Conservation (phyloP, 2,888 invertebrate genomes). For the Temnothorax ravouxi region DNA sequence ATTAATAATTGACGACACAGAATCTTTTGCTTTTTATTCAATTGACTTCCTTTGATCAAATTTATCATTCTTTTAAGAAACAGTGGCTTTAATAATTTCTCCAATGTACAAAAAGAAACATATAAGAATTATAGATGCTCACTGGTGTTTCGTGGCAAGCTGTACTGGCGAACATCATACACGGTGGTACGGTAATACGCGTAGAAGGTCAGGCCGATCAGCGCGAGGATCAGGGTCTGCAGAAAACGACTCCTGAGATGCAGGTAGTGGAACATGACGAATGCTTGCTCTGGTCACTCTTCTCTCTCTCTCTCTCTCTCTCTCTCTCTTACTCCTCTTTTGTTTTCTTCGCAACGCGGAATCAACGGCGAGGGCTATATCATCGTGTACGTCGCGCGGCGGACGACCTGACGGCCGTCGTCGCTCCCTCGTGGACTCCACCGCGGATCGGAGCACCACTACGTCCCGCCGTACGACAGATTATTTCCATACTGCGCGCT, state of each 20-base stretch:
- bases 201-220: slow-evolving; percentile 82
- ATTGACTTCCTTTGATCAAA: background rate
- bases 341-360: background rate
- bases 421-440: slow-evolving; percentile 42
- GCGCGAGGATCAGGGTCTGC: slow-evolving; percentile 81
- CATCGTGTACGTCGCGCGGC: slow-evolving; percentile 12
- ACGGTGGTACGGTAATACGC: slow-evolving; percentile 82
- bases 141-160: slow-evolving; percentile 75
- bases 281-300: slow-evolving; percentile 23
- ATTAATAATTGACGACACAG: background rate
- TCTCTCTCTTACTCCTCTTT: slow-evolving; percentile 12
- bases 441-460: slow-evolving; percentile 21
- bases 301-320: slow-evolving; percentile 22
- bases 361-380: slow-evolving; percentile 7
- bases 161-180: slow-evolving; percentile 78
- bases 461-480: slow-evolving; percentile 32
- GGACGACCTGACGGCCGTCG: slow-evolving; percentile 46
- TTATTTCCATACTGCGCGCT: slow-evolving; percentile 69
- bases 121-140: slow-evolving; percentile 65
- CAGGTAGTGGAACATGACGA: slow-evolving; percentile 78
- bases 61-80: background rate
- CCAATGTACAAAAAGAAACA: background rate
- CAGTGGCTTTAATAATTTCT: background rate
- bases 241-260: slow-evolving; percentile 82
- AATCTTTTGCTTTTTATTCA: background rate